Base-by-base conservation (phyloP, 2,113 vertebrate genomes). In the Psilopogon haemacephalus region DNA sequence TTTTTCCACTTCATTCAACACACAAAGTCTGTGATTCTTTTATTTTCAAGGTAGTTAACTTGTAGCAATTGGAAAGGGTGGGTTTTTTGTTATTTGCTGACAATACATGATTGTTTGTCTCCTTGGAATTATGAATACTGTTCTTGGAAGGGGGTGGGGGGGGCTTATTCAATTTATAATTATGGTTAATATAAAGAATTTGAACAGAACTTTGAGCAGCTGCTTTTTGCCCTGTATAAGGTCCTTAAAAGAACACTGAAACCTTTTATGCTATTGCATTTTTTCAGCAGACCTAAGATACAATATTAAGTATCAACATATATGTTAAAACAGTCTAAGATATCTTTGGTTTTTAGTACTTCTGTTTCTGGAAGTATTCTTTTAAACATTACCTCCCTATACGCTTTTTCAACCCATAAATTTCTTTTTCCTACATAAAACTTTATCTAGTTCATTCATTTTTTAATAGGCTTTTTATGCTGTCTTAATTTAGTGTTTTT, bases 141-240 rank as follows among this genome's bases (percentile, higher is more conserved):
- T 11, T 8, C 62, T 70, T 8, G 32, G 5, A 2, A 0, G 2
- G 15, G 33, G 9, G 24, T 1, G 2, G 15, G 33, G 9, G 24
- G 3, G 14, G n/a, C n/a, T 33, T 30, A 50, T 50, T 6, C 1
- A 26, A 37, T 52, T 48, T 3, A 0, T 50, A 17, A 56, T 86
- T 71, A 10, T 78, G 15, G 11, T 77, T 77, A 63, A 8, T 77
- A 12, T 27, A 48, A 24, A 8, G 28, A 84, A 9, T 14, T 60
- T 55, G 42, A 32, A 50, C 26, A 87, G 42, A 71, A 44, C 23
- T 9, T 0, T 77, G 4, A 80, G 14, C 13, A 73, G 8, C 38
- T 64, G 3, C 32, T 73, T 95, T 86, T 92, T 44, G 1, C 9
- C 27, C 28, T 28, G 0, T 42, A 4, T n/a, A 67, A 58, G 6